Percentiles rank a stretch among this genome's conserved stretches.
Conservation (phyloP, 1,140 invertebrate species). For the Eumaeus atala region DNA sequence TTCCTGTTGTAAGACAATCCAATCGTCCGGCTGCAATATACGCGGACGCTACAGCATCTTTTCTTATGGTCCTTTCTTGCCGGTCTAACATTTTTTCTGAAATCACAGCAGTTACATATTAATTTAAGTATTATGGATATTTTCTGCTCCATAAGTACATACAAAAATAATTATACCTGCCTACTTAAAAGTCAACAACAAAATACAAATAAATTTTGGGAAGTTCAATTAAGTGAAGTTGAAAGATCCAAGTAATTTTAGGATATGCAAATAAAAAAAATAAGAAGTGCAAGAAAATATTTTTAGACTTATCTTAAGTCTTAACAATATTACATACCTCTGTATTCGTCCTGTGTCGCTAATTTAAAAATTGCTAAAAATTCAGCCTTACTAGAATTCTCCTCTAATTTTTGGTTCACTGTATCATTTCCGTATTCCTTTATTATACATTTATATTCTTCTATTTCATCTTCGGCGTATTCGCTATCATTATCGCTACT, state of each 20-base stretch:
- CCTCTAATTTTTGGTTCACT: slow-evolving; percentile 19
- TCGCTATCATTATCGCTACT: slow-evolving; percentile 56
- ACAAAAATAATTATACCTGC: no score
- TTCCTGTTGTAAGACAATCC: slow-evolving; percentile 35
- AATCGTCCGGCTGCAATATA: slow-evolving; percentile 51
- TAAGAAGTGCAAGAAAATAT: no score
- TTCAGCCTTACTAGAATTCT: slow-evolving; percentile 35
- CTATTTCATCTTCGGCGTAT: slow-evolving; percentile 52
- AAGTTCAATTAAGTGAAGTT: no score
- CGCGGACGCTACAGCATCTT: slow-evolving; percentile 45
- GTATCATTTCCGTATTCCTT: slow-evolving; percentile 33
- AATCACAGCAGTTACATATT: background rate
- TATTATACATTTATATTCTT: slow-evolving; percentile 49
- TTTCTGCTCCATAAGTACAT: no score
- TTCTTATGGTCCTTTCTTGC: slow-evolving; percentile 41
- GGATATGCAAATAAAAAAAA: no score
- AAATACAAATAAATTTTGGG: no score
- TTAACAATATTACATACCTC: slow-evolving; percentile 37
- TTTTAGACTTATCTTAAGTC: no score
- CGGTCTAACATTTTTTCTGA: slow-evolving; percentile 44
- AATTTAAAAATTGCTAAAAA: slow-evolving; percentile 59
- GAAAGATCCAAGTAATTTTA: no score
- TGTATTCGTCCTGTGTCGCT: slow-evolving; percentile 42
- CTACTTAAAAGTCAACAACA: no score
- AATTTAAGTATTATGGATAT: no score